These are phyloP conservation scores for Cliona cf. orientalis DNA, from an alignment of 37 sponge, comb jelly and placozoan species.

Conservation along the genomic window DNA sequence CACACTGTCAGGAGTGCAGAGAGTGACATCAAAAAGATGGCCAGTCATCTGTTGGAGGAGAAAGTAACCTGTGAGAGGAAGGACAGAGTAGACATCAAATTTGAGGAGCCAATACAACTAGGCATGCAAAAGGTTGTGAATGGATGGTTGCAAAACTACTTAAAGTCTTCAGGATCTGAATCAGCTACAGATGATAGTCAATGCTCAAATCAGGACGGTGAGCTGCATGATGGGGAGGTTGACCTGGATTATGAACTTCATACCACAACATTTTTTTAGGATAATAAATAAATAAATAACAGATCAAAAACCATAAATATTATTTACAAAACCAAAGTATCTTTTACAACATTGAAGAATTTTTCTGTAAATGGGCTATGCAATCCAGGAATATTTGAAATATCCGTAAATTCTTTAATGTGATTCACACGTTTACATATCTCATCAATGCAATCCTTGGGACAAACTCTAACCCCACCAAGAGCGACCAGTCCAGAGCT, in stretches of 20 bases:
- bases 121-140: not conserved
- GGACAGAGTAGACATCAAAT: not conserved
- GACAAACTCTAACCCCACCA: slow-evolving; percentile 4
- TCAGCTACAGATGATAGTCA: no score
- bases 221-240: no score
- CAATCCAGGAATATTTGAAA: not conserved
- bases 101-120: slow-evolving; percentile 5
- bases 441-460: not conserved
- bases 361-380: not conserved
- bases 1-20: slow-evolving; percentile 1
- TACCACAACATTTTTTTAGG: not conserved
- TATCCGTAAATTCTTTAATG: not conserved
- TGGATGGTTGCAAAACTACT: not conserved
- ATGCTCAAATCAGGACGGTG: no score
- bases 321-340: no score
- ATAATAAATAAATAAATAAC: no score
- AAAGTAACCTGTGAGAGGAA: not conserved
- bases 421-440: not conserved
- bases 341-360: slow-evolving; percentile 10
- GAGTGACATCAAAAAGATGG: not conserved
- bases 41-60: not conserved
- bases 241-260: not conserved
- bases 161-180: not conserved
- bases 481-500: not conserved
- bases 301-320: no score